Evolutionary conservation across 2,113 vertebrate genomes (phyloP).

Genomic region (Ellobius talpinus): DNA sequence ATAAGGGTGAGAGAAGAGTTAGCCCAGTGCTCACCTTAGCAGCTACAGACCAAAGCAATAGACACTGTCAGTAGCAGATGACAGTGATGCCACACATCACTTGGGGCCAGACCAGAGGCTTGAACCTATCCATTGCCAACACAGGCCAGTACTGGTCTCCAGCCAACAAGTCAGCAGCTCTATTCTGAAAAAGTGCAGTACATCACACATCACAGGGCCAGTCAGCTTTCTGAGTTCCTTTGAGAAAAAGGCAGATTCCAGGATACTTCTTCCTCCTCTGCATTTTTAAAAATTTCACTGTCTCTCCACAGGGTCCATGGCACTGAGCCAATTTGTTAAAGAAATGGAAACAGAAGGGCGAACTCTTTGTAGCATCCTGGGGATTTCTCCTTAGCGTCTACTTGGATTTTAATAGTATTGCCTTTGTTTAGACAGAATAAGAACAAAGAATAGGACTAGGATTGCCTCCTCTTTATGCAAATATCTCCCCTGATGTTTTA

Average conservation of each 20-base stretch:
- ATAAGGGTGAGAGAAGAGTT: not conserved
- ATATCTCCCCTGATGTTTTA: slow-evolving; percentile 57
- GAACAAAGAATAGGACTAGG: slow-evolving; percentile 57
- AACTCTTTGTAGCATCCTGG: slow-evolving; percentile 50
- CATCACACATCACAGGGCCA: not conserved
- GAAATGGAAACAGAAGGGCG: slow-evolving; percentile 55
- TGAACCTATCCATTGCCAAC: not conserved
- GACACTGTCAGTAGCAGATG: slow-evolving; percentile 3
- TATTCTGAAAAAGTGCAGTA: not conserved
- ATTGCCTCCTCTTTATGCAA: slow-evolving; percentile 44
- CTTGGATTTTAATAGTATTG: slow-evolving; percentile 72
- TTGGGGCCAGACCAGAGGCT: not conserved
- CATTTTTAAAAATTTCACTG: slow-evolving; percentile 35
- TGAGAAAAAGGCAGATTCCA: slow-evolving; percentile 32
- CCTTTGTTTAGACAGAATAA: slow-evolving; percentile 67
- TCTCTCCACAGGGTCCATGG: not conserved
- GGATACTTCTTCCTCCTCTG: not conserved
- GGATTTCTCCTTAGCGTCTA: slow-evolving; percentile 67
- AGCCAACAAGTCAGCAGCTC: not conserved
- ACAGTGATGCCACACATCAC: not conserved
- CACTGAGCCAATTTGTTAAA: slow-evolving; percentile 51
- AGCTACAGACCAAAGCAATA: not conserved
- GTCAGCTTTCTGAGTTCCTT: not conserved
- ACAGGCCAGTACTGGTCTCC: not conserved
- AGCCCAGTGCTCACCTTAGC: not conserved